Percentiles rank a stretch among this genome's conserved stretches.
Conservation (phyloP, 2,797 vertebrate genomes). For the Cossypha heuglini region DNA sequence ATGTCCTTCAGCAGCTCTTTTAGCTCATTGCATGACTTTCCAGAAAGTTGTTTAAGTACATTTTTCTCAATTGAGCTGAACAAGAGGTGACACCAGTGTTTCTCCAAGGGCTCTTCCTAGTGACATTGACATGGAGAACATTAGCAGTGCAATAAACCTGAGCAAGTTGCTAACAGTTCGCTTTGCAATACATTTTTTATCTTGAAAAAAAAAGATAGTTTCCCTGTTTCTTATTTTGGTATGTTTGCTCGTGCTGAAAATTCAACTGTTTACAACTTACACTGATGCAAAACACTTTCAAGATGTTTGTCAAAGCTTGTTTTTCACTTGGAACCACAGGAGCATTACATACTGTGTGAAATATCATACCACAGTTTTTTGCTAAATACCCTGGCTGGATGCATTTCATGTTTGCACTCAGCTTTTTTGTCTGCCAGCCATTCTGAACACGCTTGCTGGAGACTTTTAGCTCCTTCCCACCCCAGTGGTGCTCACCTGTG, state of each 20-base stretch:
- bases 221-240: background rate
- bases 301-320: conserved; percentile 55
- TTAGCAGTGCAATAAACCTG: background rate
- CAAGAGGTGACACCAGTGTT: background rate
- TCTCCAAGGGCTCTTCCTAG: background rate
- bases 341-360: background rate
- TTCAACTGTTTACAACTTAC: conserved; percentile 2
- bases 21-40: background rate
- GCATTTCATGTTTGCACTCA: background rate
- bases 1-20: background rate
- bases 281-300: background rate
- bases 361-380: background rate
- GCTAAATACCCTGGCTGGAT: background rate
- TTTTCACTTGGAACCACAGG: background rate
- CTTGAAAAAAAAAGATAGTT: background rate
- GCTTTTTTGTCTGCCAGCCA: background rate
- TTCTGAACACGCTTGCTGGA: background rate
- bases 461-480: background rate
- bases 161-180: background rate
- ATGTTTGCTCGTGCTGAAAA: background rate
- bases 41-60: background rate
- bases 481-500: fast-evolving
- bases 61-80: background rate
- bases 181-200: background rate
- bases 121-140: background rate